These are phyloP conservation scores for Carposina sasakii DNA, from an alignment of 1,140 invertebrate genomes.

Conservation along the genomic window DNA sequence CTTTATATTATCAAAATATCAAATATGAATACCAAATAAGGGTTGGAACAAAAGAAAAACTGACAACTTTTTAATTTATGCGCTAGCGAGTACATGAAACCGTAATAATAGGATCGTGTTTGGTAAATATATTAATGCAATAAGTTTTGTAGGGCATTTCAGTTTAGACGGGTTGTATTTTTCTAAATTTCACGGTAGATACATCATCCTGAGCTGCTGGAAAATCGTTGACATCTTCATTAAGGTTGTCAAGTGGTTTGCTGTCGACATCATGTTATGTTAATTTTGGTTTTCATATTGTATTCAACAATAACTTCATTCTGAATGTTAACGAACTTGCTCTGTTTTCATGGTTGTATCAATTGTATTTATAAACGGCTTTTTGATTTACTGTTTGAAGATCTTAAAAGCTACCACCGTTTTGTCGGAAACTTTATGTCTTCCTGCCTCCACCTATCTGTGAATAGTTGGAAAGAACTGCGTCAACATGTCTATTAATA, in stretches of 20 bases:
- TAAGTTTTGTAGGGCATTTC: constrained; percentile 54
- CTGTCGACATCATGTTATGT: constrained; percentile 19
- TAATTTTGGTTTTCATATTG: constrained; percentile 17
- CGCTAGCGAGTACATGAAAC: constrained; percentile 69
- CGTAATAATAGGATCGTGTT: constrained; percentile 70
- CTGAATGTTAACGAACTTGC: constrained; percentile 28
- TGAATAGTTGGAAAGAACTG: too few species aligned
- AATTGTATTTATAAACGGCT: too few species aligned
- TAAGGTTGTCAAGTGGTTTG: constrained; percentile 29
- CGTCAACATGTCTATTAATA: too few species aligned
- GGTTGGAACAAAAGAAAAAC: constrained; percentile 69
- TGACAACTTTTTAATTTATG: constrained; percentile 70
- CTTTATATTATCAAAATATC: constrained; percentile 69
- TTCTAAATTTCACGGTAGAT: constrained; percentile 69
- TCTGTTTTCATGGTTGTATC: constrained; percentile 3
- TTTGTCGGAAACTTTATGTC: too few species aligned
- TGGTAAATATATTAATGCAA: constrained; percentile 71
- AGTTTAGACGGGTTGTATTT: constrained; percentile 47
- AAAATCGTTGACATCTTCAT: constrained; percentile 65
- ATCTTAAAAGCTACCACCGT: too few species aligned
- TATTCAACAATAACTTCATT: constrained; percentile 18
- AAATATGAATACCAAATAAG: constrained; percentile 72
- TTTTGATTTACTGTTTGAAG: too few species aligned
- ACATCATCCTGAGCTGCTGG: constrained; percentile 49
- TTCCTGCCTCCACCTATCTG: too few species aligned